A percentile compares a stretch with the other conserved stretches of the same genome.
These are phyloP conservation scores for Drosophila santomea DNA, from an alignment of 1,140 invertebrate genomes.

Conservation along the genomic window DNA sequence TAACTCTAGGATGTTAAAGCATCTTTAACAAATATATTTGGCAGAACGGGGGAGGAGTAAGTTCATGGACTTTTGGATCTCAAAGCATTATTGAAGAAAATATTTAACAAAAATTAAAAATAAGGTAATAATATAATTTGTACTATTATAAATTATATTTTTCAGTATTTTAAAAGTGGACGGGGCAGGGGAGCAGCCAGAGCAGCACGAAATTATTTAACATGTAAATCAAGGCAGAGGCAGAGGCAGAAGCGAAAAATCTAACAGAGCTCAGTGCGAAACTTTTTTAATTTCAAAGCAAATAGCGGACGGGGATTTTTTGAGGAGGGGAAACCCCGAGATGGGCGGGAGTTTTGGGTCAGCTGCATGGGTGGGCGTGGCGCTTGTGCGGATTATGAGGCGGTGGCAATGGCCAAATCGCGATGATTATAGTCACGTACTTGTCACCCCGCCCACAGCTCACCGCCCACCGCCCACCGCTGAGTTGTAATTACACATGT, in stretches of 20 bases:
- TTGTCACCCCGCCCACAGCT: constrained; percentile 57
- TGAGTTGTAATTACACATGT: constrained; percentile 66
- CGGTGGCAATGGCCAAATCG: constrained; percentile 48
- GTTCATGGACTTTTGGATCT: no score
- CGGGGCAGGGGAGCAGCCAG: constrained; percentile 10
- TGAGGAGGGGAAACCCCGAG: not conserved
- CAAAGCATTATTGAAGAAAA: not conserved
- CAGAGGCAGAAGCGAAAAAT: constrained; percentile 61
- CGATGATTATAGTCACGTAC: constrained; percentile 80
- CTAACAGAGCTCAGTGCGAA: constrained; percentile 70
- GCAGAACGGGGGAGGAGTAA: no score
- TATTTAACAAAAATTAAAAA: not conserved
- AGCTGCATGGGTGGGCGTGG: constrained; percentile 9
- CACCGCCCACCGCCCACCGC: constrained; percentile 19
- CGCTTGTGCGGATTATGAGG: constrained; percentile 55
- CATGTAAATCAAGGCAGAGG: constrained; percentile 75
- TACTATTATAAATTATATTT: not conserved
- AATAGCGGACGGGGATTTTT: constrained; percentile 46
- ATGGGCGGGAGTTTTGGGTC: constrained; percentile 29
- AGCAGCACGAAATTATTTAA: constrained; percentile 71
- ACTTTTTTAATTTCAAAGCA: constrained; percentile 83
- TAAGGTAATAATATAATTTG: not conserved
- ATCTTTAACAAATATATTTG: no score
- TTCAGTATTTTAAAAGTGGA: constrained; percentile 3
- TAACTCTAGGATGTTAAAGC: no score